Base-by-base conservation (phyloP, 1,140 invertebrate species). In the Drosophila nannoptera region DNA sequence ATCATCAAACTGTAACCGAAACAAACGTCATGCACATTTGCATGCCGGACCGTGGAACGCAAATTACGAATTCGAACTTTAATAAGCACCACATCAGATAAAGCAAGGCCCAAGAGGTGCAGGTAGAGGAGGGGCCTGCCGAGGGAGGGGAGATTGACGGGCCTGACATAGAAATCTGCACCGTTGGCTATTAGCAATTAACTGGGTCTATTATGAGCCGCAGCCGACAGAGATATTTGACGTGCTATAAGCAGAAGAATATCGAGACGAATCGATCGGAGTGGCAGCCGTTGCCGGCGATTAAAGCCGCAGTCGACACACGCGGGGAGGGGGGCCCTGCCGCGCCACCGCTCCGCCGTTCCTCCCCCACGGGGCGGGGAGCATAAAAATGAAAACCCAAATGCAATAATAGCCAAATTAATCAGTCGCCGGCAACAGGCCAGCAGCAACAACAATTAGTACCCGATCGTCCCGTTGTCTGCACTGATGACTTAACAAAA, bases 381-480 rank as follows among this genome's bases (percentile, higher is more conserved):
- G 77, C 82, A 84, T 81, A 84, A 84, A 80, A 86, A 84, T 86
- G 86, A 84, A 80, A 86, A 54, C 73, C 81, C 81, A 86, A 86
- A 86, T 86, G 77, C 82, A 82, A 86, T 86, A 86, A 86, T 86
- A 86, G 81, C 82, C 81, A 86, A 86, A 86, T 86, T 86, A 86
- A 86, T 86, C 81, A 86, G 81, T 86, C 81, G 87, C 81, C 86
- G 81, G 73, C 80, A 84, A 84, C 80, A 84, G 71, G 76, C 78
- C 69, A 83, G 66, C 68, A 83, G 52, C 65, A 73, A 56, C 69
- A 77, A 78, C 59, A 69, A 71, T 63, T 50, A 70, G 49, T 73
- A 64, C 54, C 64, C 53, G 48, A 60, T 60, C 68, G 74, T 81
- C 82, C 81, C 74, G 82, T 60, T 59, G 77, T 72, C 77, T 77